A percentile compares a stretch with the other conserved stretches of the same genome.
phyloP scores from a whole-genome alignment of 1,140 invertebrate species.

The Drosophila repleta region DNA sequence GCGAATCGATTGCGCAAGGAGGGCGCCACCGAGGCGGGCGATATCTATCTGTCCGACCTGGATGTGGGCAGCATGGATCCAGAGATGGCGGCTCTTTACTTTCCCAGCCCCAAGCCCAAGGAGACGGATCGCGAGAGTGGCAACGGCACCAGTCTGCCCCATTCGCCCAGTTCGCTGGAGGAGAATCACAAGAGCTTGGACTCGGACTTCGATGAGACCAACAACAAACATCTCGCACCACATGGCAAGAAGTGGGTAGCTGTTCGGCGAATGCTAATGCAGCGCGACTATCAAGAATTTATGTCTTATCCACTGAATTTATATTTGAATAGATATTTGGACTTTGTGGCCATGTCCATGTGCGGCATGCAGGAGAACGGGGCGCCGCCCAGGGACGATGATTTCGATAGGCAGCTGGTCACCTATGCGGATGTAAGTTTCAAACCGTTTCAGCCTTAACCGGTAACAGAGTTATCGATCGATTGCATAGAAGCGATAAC shows the following conservation, averaged over 20 bases:
- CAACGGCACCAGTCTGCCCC: constrained; percentile 95
- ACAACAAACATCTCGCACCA: constrained; percentile 85
- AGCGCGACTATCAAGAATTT: not conserved
- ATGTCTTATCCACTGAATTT: not conserved
- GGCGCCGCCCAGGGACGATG: constrained; percentile 86
- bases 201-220: constrained; percentile 91
- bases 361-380: constrained; percentile 90
- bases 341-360: constrained; percentile 90
- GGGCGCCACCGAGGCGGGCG: constrained; percentile 88
- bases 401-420: constrained; percentile 91
- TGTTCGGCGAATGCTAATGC: not conserved
- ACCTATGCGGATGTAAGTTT: constrained; percentile 83
- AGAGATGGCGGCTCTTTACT: constrained; percentile 95
- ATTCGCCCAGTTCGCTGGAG: constrained; percentile 94
- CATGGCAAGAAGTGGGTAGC: constrained; percentile 85
- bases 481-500: not conserved
- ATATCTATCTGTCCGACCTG: constrained; percentile 97
- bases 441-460: not conserved
- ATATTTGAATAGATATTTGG: constrained; percentile 82
- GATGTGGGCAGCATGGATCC: constrained; percentile 95
- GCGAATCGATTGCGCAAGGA: constrained; percentile 89
- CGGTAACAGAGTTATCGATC: constrained; percentile 10
- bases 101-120: constrained; percentile 86
- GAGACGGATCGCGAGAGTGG: constrained; percentile 95
- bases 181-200: constrained; percentile 89